phyloP scores from a whole-genome alignment of 2,888 invertebrate genomes.

The Epinotia nisella region DNA sequence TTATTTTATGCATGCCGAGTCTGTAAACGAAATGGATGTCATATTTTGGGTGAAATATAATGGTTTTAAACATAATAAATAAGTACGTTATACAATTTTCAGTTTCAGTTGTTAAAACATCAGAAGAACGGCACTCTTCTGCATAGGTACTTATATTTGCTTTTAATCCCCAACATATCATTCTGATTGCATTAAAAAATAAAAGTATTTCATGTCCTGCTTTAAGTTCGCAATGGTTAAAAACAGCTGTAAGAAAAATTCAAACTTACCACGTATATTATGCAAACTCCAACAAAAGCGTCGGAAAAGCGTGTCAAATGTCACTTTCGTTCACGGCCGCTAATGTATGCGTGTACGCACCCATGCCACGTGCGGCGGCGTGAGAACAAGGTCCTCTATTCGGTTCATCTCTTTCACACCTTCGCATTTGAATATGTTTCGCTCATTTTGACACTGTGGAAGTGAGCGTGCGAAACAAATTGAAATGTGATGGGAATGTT shows the following conservation, averaged over 20 bases:
- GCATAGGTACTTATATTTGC: no score
- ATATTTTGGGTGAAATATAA: not conserved
- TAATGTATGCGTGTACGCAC: constrained; percentile 43
- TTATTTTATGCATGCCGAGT: not conserved
- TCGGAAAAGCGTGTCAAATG: constrained; percentile 57
- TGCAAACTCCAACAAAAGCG: constrained; percentile 40
- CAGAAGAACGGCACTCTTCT: no score
- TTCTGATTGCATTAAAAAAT: no score
- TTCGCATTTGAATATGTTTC: not conserved
- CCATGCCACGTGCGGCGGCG: constrained; percentile 1
- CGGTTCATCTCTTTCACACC: not conserved
- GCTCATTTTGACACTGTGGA: not conserved
- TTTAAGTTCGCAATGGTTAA: no score
- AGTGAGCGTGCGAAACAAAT: not conserved
- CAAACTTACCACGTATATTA: constrained; percentile 22
- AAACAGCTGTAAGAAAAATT: no score
- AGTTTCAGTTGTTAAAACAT: no score
- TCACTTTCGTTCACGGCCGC: constrained; percentile 56
- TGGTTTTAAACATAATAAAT: not conserved
- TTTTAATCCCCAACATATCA: no score
- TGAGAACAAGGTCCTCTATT: constrained; percentile 7
- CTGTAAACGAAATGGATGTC: not conserved
- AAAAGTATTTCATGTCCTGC: no score
- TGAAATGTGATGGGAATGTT: not conserved
- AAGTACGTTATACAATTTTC: no score